Percentiles rank a stretch among this genome's conserved stretches.
Conservation (phyloP, 2,888 invertebrate species). For the Pollenia angustigena region DNA sequence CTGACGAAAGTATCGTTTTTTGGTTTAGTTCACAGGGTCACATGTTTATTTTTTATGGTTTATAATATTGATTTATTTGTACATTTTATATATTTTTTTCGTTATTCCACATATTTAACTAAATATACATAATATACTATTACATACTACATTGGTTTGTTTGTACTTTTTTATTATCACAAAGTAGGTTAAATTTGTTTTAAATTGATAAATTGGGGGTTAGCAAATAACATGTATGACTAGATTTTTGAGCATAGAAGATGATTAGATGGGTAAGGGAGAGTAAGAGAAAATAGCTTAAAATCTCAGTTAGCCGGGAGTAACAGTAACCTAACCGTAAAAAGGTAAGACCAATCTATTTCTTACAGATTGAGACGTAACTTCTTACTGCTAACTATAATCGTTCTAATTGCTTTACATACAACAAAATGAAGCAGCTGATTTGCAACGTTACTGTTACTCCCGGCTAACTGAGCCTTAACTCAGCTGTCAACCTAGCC, state of each 20-base stretch:
- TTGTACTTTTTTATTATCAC: not conserved
- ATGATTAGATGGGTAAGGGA: no score
- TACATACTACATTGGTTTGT: not conserved
- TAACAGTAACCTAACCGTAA: no score
- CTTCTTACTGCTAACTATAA: no score
- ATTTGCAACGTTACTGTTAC: no score
- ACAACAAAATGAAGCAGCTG: no score
- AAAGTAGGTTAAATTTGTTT: slow-evolving; percentile 28
- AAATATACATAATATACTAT: not conserved
- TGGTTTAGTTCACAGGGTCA: slow-evolving; percentile 15
- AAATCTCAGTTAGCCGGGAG: no score
- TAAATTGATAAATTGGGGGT: slow-evolving; percentile 2
- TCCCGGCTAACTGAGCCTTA: no score
- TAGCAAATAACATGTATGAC: not conserved
- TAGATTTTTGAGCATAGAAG: not conserved
- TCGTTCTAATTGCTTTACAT: no score
- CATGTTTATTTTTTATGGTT: slow-evolving; percentile 23
- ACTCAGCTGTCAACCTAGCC: no score
- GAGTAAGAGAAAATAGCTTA: no score
- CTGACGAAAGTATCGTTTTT: slow-evolving; percentile 4
- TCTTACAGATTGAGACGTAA: no score
- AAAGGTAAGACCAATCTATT: no score
- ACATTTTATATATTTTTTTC: not conserved
- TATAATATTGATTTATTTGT: not conserved
- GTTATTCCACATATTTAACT: slow-evolving; percentile 2